Evolutionary conservation across 2,797 vertebrate genomes (phyloP), one percentile per base, ranked within the genome.

Genomic region (Chelon auratus): DNA sequence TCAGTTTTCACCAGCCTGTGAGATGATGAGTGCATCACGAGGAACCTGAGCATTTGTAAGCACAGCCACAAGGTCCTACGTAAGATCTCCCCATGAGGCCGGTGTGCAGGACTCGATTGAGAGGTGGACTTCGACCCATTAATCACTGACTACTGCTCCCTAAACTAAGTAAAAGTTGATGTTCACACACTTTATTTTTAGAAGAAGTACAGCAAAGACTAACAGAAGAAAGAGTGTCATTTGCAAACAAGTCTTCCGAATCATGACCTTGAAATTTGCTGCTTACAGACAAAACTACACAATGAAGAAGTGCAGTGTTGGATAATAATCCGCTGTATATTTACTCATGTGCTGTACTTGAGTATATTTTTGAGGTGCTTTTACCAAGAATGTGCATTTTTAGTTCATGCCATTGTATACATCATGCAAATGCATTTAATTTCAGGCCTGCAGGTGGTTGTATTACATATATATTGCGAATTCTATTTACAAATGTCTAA

Each of bases 91-190:
- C 59, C 36, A 62, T 47, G 51, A 59, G 62, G 20, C 17, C 47
- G 71, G n/a, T 39, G 48, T 74, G 68, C 56, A 11, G 55, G 40
- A 43, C 59, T 30, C 30, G 50, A 62, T 50, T 62, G 20, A 83
- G 69, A 87, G 83, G 69, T 81, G 74, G 63, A 69, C 65, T 54
- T 80, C n/a, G 51, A 59, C 54, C 51, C 78, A 87, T 89, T 88
- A 85, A 84, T 86, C 82, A 88, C 36, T 80, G 30, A 77, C 47
- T 66, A 51, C 67, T 62, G 70, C 68, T 47, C 72, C 39, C 26
- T 60, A 56, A 64, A 36, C 47, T 47, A 48, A 62, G 11, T 7
- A 42, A 72, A 73, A 20, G 6, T 54, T 43, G 13, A 68, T n/a
- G 17, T 45, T 47, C 45, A 11, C 42, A 55, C 15, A 17, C 26